Conservation (phyloP, 2,113 vertebrate species). For the Sciurus niger region DNA sequence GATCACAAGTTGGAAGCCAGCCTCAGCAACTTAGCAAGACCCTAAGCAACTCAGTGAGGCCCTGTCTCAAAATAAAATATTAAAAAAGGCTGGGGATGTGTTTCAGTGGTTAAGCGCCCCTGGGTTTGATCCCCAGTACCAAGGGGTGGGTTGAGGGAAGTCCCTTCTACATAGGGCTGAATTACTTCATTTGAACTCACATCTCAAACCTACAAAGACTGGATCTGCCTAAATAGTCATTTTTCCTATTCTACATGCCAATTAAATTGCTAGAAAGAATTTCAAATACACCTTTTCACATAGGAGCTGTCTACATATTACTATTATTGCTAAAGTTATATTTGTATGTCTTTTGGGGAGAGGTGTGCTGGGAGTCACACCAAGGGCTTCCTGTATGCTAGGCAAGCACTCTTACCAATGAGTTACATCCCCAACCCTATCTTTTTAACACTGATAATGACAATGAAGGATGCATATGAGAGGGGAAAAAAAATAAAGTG, state of each 20-base stretch:
- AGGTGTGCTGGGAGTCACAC: neutral
- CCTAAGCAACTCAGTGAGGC: too few relatives aligned
- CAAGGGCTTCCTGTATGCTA: too few relatives aligned
- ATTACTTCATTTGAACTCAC: conserved; percentile 39
- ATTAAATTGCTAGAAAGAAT: conserved; percentile 49
- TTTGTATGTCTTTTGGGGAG: neutral
- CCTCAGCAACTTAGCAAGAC: too few relatives aligned
- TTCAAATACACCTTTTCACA: conserved; percentile 18
- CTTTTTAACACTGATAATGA: conserved; percentile 16
- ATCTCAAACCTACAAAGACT: neutral
- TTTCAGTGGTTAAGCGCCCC: too few relatives aligned
- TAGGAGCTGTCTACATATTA: neutral
- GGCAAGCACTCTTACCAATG: too few relatives aligned
- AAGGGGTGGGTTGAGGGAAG: too few relatives aligned
- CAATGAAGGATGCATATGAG: neutral
- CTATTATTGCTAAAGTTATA: neutral
- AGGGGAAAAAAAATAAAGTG: conserved; percentile 27
- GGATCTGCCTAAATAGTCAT: neutral
- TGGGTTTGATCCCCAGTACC: too few relatives aligned
- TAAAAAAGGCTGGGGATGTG: too few relatives aligned
- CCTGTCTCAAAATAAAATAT: too few relatives aligned
- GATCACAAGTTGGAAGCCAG: too few relatives aligned
- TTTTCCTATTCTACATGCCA: neutral
- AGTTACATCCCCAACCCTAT: neutral
- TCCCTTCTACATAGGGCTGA: conserved; percentile 1